Evolutionary conservation across 2,113 vertebrate genomes (phyloP).

Genomic region (Chunga burmeisteri): DNA sequence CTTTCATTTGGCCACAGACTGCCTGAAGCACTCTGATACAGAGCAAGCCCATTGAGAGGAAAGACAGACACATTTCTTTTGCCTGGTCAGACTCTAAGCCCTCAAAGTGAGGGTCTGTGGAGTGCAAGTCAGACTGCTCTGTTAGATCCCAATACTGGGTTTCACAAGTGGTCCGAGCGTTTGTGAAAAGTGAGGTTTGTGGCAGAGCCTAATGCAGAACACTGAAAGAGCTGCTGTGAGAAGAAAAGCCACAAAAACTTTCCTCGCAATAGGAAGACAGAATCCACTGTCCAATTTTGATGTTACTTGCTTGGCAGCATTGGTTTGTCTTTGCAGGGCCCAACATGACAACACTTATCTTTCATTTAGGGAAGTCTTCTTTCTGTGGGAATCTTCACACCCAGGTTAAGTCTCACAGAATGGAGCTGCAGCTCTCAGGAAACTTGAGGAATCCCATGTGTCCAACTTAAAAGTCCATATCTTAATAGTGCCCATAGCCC

Average conservation of each 20-base stretch:
- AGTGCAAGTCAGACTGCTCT: background rate
- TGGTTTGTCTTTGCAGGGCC: background rate
- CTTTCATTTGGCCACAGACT: background rate
- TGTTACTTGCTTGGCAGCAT: background rate
- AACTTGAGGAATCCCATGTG: background rate
- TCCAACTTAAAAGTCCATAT: background rate
- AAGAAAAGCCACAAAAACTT: background rate
- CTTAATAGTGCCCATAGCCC: background rate
- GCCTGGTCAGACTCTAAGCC: background rate
- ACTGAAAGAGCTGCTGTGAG: background rate
- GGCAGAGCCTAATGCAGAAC: background rate
- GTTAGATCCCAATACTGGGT: background rate
- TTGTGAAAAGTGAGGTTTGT: background rate
- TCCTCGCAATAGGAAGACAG: background rate
- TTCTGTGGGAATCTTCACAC: background rate
- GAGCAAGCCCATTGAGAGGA: background rate
- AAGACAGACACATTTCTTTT: background rate
- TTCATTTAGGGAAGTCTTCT: background rate
- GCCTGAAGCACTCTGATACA: background rate
- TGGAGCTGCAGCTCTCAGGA: background rate
- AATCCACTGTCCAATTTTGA: background rate
- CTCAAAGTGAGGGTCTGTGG: background rate
- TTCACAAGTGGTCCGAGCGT: background rate
- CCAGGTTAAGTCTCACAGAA: background rate
- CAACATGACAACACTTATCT: background rate